These are phyloP conservation scores for Atethmia centrago DNA, from an alignment of 2,888 invertebrate species.

Conservation along the genomic window DNA sequence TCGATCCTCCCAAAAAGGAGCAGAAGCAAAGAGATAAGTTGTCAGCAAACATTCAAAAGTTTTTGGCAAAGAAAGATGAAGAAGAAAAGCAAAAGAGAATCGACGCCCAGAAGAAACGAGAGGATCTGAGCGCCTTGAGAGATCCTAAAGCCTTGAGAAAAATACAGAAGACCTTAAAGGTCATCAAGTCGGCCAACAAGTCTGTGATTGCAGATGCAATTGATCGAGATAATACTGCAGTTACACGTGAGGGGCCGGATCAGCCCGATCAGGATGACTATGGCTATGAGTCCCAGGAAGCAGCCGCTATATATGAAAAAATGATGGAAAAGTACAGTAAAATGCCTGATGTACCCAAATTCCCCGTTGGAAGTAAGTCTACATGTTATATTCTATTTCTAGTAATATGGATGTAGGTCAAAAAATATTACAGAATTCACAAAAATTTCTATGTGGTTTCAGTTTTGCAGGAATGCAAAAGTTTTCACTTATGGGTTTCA, in stretches of 20 bases:
- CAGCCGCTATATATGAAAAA: slow-evolving; percentile 95
- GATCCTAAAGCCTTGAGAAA: slow-evolving; percentile 94
- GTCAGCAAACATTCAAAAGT: slow-evolving; percentile 95
- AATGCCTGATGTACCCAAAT: slow-evolving; percentile 93
- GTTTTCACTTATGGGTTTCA: neutral
- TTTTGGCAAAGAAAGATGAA: slow-evolving; percentile 95
- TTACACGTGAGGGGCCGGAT: slow-evolving; percentile 93
- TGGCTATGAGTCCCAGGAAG: slow-evolving; percentile 96
- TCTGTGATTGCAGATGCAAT: slow-evolving; percentile 95
- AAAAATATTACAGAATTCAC: slow-evolving; percentile 6
- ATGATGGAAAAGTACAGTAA: slow-evolving; percentile 96
- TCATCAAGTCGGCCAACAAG: slow-evolving; percentile 97
- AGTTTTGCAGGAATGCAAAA: neutral
- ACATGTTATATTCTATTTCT: slow-evolving; percentile 6
- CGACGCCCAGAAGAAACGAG: slow-evolving; percentile 92
- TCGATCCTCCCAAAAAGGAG: slow-evolving; percentile 95
- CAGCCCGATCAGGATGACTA: slow-evolving; percentile 98
- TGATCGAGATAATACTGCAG: slow-evolving; percentile 94
- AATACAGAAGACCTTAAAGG: slow-evolving; percentile 95
- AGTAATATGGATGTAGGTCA: slow-evolving; percentile 41
- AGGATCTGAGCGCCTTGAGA: slow-evolving; percentile 92
- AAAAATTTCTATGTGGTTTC: neutral
- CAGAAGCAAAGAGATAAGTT: slow-evolving; percentile 92
- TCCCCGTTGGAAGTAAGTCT: slow-evolving; percentile 87
- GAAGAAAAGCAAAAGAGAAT: slow-evolving; percentile 93